Evolutionary conservation across 2,797 vertebrate species (phyloP), one percentile per base, ranked within the genome.

Genomic region (Argentina silus): DNA sequence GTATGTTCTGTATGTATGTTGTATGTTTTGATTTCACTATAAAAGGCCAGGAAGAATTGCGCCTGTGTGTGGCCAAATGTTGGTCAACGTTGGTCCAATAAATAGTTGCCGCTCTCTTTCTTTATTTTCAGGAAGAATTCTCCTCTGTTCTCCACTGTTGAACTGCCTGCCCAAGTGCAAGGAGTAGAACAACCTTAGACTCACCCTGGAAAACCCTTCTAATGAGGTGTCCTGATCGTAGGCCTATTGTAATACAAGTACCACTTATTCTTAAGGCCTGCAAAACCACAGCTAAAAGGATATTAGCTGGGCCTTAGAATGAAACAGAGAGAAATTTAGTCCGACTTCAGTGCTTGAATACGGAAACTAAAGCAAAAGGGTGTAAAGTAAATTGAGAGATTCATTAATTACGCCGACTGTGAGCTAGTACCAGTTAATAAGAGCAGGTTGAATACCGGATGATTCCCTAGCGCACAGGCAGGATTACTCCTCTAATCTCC

Each of bases 401-500:
- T 85, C 87, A 77, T 90, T 91, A 89, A 93, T 93, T 92, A 89
- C 86, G 81, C 83, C 62, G 55, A 89, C 79, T 91, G 83, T 70
- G 85, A 90, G 94, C 88, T 83, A 19, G 92, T 93, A 94, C 92
- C 93, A 94, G 95, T 96, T 96, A 94, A 95, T 89, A 90, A 88
- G 84, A 89, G 82, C 86, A 81, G 88, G 78, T 86, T 86, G 83
- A 88, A 94, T 94, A 93, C 81, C 84, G 81, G 88, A 89, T 92
- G 92, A 78, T 90, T 94, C 95, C 95, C 94, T 77, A 78, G 90
- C 92, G 91, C 90, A 87, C 91, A 83, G 77, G 88, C 81, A 3
- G 93, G 94, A 98, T 96, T 97, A 96, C 92, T 88, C 88, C 78
- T 81, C 82, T 95, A 96, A 96, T 94, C 94, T 90, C 89, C 86